Evolutionary conservation across 2,113 vertebrate genomes (phyloP).

Genomic region (Macquaria australasica): DNA sequence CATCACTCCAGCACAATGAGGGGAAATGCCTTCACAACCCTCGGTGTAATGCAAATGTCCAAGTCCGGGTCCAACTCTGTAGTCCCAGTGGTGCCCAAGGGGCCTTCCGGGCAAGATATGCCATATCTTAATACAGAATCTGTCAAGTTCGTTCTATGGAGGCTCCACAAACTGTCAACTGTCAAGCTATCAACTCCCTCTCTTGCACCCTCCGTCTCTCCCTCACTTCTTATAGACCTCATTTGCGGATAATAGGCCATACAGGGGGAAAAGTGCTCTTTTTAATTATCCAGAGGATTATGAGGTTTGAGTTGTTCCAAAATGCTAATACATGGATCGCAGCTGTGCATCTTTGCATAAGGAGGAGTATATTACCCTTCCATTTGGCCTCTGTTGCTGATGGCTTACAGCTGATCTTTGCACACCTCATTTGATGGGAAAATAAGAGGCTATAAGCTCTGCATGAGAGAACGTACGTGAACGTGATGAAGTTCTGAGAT

Average conservation of each 20-base stretch:
- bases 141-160: constrained; percentile 67
- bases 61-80: constrained; percentile 52
- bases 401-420: constrained; percentile 75
- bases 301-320: constrained; percentile 69
- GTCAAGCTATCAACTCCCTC: constrained; percentile 53
- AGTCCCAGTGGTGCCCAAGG: constrained; percentile 53
- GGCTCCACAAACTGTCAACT: constrained; percentile 66
- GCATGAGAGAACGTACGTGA: constrained; percentile 39
- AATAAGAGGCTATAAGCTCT: constrained; percentile 57
- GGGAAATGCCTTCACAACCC: constrained; percentile 42
- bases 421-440: constrained; percentile 75
- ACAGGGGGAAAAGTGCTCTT: constrained; percentile 56
- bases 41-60: constrained; percentile 66
- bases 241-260: constrained; percentile 66
- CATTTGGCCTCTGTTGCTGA: constrained; percentile 72
- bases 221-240: constrained; percentile 45
- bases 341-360: constrained; percentile 76
- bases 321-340: constrained; percentile 69
- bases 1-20: constrained; percentile 34
- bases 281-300: constrained; percentile 77
- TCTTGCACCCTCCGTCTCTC: constrained; percentile 14
- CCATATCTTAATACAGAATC: constrained; percentile 63
- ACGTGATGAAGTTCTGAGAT: constrained; percentile 58
- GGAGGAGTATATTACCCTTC: constrained; percentile 58
- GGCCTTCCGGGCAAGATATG: constrained; percentile 52